Base-by-base conservation (phyloP, 2,797 vertebrate species). In the Alca torda region DNA sequence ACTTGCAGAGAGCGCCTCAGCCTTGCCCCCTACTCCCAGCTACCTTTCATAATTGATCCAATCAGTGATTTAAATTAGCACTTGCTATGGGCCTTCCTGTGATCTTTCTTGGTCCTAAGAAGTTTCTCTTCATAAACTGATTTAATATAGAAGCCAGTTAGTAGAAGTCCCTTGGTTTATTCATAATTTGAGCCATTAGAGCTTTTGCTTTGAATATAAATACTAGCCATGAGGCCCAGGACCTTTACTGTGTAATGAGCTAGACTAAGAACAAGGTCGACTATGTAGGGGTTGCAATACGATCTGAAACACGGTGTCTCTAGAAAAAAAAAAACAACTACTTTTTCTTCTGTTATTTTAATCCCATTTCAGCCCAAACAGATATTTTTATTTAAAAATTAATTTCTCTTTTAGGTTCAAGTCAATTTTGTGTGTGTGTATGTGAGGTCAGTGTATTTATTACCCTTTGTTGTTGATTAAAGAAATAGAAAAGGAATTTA, bases 251-350 rank as follows among this genome's bases (percentile, higher is more conserved):
- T 63, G 24, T 28, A 70, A 60, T 25, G 10, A 84, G 6, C 23
- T 51, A 45, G 18, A 45, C 15, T 50, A 45, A 80, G n/a, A 83
- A 64, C 4, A 45, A 39, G n/a, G 10, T 39, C 35, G 92, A 76
- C 35, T 33, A 6, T 13, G 5, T 12, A 89, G 13, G 12, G 24
- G 10, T 46, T 74, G 16, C 28, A 74, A 59, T 31, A 51, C 0
- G 0, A 65, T 20, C 33, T 43, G 26, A 37, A 85, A 79, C 2
- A 23, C 3, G 1, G 11, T 33, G 45, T 63, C 43, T 51, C 16
- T 39, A 63, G 39, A 37, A 54, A 77, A 74, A 85, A 41, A 0
- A 2, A 0, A 37, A 37, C 0, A 11, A 14, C 4, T 30, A 21
- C 4, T n/a, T 46, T 53, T 68, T 2, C 4, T 87, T 72, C 25